A percentile compares a stretch with the other conserved stretches of the same genome.
Conservation (phyloP, 2,888 invertebrate genomes). For the Sympetrum striolatum region DNA sequence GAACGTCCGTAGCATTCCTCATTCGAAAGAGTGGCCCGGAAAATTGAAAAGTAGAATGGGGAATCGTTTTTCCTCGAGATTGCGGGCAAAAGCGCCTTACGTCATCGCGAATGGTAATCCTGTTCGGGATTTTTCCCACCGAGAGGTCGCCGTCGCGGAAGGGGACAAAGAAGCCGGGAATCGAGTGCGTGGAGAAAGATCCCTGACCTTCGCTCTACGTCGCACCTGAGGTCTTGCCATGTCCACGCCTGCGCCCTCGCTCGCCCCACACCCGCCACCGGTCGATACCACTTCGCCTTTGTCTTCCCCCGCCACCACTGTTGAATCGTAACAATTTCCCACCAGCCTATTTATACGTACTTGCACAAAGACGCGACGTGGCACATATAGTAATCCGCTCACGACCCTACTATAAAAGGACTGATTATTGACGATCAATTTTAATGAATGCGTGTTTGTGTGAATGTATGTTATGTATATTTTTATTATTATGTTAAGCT, state of each 20-base stretch:
- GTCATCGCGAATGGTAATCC: neutral
- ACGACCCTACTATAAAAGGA: no score
- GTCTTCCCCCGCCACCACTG: neutral
- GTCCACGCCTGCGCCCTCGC: constrained; percentile 29
- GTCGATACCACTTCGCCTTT: neutral
- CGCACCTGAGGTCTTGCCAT: constrained; percentile 44
- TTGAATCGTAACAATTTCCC: neutral
- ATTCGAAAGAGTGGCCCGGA: no score
- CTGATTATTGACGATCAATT: no score
- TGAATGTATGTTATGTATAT: no score
- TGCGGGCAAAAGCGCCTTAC: neutral
- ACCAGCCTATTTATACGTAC: no score
- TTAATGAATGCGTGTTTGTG: no score
- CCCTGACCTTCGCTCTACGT: constrained; percentile 43
- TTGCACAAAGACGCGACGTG: neutral
- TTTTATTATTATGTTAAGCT: no score
- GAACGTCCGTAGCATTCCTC: no score
- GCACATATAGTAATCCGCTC: no score
- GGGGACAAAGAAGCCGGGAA: neutral
- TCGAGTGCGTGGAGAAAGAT: constrained; percentile 1
- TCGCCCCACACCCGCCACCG: neutral
- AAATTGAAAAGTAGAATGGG: no score
- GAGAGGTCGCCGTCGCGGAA: no score
- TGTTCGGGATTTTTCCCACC: neutral
- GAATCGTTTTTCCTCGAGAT: no score